phyloP scores from a whole-genome alignment of 2,888 invertebrate genomes.

The Melieria omissa region DNA sequence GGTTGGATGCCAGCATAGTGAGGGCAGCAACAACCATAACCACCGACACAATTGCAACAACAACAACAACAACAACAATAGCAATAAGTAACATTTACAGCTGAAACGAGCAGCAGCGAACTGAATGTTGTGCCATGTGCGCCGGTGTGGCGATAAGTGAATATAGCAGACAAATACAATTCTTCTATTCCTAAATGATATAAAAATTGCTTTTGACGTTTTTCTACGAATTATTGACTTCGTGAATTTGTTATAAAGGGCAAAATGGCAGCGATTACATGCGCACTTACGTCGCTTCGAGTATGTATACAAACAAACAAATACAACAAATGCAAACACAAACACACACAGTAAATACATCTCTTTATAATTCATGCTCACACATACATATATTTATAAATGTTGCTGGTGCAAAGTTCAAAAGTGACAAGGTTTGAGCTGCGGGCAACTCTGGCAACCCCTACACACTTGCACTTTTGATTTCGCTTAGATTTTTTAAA shows the following conservation, averaged over 20 bases:
- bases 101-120: too few species aligned
- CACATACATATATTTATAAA: too few species aligned
- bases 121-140: too few species aligned
- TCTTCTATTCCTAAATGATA: not conserved
- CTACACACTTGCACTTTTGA: too few species aligned
- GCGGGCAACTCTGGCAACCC: too few species aligned
- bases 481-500: too few species aligned
- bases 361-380: not conserved
- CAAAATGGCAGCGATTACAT: not conserved
- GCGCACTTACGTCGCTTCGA: not conserved
- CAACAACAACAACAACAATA: not conserved
- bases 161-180: not conserved
- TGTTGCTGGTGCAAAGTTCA: too few species aligned
- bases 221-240: not conserved
- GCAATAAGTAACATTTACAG: too few species aligned
- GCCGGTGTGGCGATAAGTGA: not conserved
- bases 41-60: not conserved
- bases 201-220: not conserved
- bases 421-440: too few species aligned
- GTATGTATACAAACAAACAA: constrained; percentile 9
- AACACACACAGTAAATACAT: not conserved
- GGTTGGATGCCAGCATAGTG: too few species aligned
- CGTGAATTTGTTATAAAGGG: not conserved
- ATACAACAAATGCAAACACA: constrained; percentile 13
- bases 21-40: not conserved